Evolutionary conservation across 2,113 vertebrate genomes (phyloP).

Genomic region (Lichenostomus cassidix): DNA sequence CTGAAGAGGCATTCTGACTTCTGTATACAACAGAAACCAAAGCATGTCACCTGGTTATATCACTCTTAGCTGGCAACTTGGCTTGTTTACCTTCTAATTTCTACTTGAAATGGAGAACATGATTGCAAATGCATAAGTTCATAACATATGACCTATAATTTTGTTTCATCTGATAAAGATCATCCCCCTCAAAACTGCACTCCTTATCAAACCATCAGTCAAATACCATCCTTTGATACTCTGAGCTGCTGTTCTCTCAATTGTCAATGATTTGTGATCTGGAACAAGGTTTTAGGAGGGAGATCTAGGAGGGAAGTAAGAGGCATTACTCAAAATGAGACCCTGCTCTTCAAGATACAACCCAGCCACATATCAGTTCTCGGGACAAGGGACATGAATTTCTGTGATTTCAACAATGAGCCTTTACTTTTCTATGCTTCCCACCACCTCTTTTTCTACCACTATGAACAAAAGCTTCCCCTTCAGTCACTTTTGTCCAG

Average conservation of each 20-base stretch:
- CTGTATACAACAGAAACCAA: background rate
- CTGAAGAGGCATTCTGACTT: background rate
- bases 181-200: background rate
- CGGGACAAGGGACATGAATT: background rate
- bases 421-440: background rate
- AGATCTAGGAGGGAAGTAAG: background rate
- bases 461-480: background rate
- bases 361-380: background rate
- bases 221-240: background rate
- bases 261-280: background rate
- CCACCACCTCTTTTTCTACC: background rate
- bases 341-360: background rate
- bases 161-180: background rate
- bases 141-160: background rate
- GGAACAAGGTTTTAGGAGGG: background rate
- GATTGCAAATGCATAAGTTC: background rate
- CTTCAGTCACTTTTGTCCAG: background rate
- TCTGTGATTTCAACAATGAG: background rate
- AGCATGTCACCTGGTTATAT: background rate
- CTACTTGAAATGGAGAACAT: background rate
- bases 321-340: background rate
- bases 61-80: background rate
- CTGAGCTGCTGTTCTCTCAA: background rate
- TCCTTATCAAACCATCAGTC: background rate
- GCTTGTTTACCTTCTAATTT: background rate